A percentile compares a stretch with the other conserved stretches of the same genome.
Conservation (phyloP, 2,888 invertebrate species). For the Orchesellides sinensis region DNA sequence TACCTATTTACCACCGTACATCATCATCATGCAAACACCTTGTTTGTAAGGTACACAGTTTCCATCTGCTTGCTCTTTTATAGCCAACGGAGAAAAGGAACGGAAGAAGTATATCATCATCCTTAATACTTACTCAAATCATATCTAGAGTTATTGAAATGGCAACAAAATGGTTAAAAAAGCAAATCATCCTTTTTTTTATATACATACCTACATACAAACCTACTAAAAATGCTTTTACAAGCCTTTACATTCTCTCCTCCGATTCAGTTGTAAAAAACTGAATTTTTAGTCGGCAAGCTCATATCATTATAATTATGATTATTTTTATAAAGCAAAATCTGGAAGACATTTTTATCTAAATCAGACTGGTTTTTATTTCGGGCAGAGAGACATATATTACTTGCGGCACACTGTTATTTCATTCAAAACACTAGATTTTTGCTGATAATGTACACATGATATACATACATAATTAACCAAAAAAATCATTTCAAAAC, state of each 20-base stretch:
- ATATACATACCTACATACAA: too few relatives aligned
- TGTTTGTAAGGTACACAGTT: constrained; percentile 46
- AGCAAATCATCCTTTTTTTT: background rate
- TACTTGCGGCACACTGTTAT: constrained; percentile 37
- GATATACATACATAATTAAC: too few relatives aligned
- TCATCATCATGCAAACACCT: constrained; percentile 53
- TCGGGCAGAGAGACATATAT: background rate
- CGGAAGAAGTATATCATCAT: constrained; percentile 49
- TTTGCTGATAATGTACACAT: background rate
- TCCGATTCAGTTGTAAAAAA: too few relatives aligned
- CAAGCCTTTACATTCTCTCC: too few relatives aligned
- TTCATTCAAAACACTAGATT: constrained; percentile 27
- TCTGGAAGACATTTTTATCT: background rate
- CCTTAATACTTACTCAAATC: background rate
- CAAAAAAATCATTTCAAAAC: too few relatives aligned
- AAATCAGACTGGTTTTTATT: constrained; percentile 11
- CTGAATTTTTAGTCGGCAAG: constrained; percentile 19
- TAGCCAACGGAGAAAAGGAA: constrained; percentile 9
- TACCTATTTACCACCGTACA: constrained; percentile 32
- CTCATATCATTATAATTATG: constrained; percentile 27
- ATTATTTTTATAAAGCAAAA: constrained; percentile 14
- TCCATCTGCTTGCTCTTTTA: constrained; percentile 44
- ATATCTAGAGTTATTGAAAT: constrained; percentile 9
- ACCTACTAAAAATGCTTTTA: too few relatives aligned
- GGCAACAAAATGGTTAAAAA: background rate